Base-by-base conservation (phyloP, 2,888 invertebrate species). In the Lamellibrachia columna region DNA sequence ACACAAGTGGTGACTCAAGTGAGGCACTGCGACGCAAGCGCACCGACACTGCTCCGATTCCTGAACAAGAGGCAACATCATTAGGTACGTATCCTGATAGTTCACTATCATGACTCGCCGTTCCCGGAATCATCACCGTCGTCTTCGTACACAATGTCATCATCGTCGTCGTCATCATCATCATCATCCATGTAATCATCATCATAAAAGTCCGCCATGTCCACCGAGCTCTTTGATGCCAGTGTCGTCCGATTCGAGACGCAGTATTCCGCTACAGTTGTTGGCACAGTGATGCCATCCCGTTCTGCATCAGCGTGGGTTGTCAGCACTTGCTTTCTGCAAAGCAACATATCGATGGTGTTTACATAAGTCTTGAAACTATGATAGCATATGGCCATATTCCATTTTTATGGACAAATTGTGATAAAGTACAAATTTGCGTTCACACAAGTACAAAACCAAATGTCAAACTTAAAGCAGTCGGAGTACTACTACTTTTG, bases 261-360 rank as follows among this genome's bases (percentile, higher is more conserved):
- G 97, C 99, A 99, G 97, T 99, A 99, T 97, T 99, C 99, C 97
- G 99, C 99, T 96, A 99, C 97, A 3, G 99, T 99, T 95, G 98
- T 98, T 15, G 99, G 99, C 95, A 99, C 99, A 92, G 98, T 98
- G 94, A 99, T 99, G 94, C 99, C 99, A 97, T 99, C 99, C 94
- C 98, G 98, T 96, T 99, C 99, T 0, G 99, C 99, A 94, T 99
- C 99, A 92, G 98, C 97, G 96, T 99, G 98, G 60, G 99, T 99
- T 52, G 98, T 98, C 96, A 98, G 98, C 28, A 99, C 99, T 97
- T 99, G 99, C 97, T 99, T 99, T 96, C 99, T 99, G 96, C 94
- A 96, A 94, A 52, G 22, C 28, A 92, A 58, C 11, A 53, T 52
- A 52, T 1, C 75, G 22, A 6, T 40, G 22, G 15, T 11, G 28